Evolutionary conservation across 2,888 invertebrate genomes (phyloP).

Genomic region (Physocephala rufipes): DNA sequence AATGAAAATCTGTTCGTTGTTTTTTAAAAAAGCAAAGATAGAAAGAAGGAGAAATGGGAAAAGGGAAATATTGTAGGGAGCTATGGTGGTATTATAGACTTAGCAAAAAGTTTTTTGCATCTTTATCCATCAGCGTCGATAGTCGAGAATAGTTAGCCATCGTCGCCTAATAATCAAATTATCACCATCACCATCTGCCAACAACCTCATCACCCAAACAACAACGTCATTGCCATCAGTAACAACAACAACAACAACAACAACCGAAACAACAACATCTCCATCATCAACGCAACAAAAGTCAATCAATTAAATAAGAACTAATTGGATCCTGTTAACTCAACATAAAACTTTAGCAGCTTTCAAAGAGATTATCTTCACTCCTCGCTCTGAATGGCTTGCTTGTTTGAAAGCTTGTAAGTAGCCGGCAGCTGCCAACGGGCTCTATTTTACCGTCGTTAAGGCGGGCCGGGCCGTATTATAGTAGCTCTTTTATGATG

Average conservation of each 20-base stretch:
- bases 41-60: background rate
- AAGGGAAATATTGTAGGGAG: background rate
- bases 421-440: too few species aligned
- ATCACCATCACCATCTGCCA: too few species aligned
- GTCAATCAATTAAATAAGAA: slow-evolving; percentile 16
- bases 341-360: slow-evolving; percentile 4
- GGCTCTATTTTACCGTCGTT: too few species aligned
- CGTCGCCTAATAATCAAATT: too few species aligned
- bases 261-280: too few species aligned
- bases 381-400: background rate
- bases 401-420: too few species aligned
- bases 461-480: too few species aligned
- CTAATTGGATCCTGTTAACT: slow-evolving; percentile 18
- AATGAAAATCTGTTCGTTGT: background rate
- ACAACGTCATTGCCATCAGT: background rate
- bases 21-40: background rate
- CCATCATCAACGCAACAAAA: slow-evolving; percentile 3
- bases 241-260: background rate
- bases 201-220: background rate
- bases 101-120: background rate
- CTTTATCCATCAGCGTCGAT: too few species aligned
- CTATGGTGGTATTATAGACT: background rate
- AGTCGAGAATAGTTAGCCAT: background rate
- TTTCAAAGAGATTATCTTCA: background rate
- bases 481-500: too few species aligned